Base-by-base conservation (phyloP, 1,140 invertebrate genomes). In the Leptonema lineaticorne region DNA sequence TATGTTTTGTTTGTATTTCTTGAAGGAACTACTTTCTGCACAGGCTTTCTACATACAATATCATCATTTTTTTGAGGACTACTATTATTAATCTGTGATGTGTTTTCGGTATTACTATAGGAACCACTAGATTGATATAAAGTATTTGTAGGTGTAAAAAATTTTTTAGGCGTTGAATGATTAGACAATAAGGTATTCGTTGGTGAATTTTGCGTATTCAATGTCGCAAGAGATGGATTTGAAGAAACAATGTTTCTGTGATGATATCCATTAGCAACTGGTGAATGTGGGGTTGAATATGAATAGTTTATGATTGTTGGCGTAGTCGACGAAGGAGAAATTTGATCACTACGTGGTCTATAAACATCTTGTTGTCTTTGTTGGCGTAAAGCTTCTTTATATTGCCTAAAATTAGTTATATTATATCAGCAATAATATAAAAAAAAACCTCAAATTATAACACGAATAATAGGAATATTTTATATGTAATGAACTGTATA, bases 301-400 rank as follows among this genome's bases (percentile, higher is more conserved):
- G 73, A 73, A 73, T 82, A 78, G 41, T 78, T 71, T 0, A 79
- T 78, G 30, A 75, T 79, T 1, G 63, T 18, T 3, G 78, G 78
- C 26, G 75, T 75, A 48, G 78, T 76, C 64, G 82, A 81, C 0
- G 80, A 79, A 18, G 81, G 82, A 27, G 80, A 76, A 59, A 78
- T 78, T 58, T 82, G 79, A 57, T 78, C 77, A 56, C 84, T 81
- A 62, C 87, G 85, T 72, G 86, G 85, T 70, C 86, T 82, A 76
- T 94, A 93, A 45, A 93, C 86, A 74, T 93, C 91, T 78, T 90
- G 88, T 26, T 87, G 89, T 69, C 92, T 84, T 78, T 93, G 92
- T 75, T 92, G 90, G 78, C 89, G 88, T 77, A 93, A 78, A 45
- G 92, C 91, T 84, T 94, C 92, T 83, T 93, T 93, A 81, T 93